phyloP scores from a whole-genome alignment of 2,113 vertebrate species.

The Xiphophorus maculatus region DNA sequence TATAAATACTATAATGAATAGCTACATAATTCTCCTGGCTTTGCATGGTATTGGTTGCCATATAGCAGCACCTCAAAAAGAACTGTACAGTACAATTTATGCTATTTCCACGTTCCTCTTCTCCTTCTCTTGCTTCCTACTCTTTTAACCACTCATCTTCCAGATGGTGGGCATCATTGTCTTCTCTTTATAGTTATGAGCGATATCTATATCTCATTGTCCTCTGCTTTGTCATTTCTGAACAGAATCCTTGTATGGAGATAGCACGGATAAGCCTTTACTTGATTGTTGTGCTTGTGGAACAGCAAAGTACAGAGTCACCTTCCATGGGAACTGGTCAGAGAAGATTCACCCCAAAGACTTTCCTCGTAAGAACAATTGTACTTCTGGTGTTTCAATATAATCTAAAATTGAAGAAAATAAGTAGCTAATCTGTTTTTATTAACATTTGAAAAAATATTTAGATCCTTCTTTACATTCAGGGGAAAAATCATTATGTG shows the following conservation, averaged over 20 bases:
- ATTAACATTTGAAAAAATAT: neutral
- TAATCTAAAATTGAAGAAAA: neutral
- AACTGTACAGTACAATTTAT: conserved; percentile 1
- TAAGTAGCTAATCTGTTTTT: neutral
- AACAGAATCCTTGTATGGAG: conserved; percentile 84
- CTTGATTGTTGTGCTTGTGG: conserved; percentile 95
- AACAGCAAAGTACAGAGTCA: conserved; percentile 96
- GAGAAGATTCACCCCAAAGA: conserved; percentile 97
- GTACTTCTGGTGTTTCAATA: neutral
- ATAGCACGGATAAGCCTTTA: conserved; percentile 86
- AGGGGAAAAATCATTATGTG: no score
- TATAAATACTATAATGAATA: conserved; percentile 35
- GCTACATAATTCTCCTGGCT: conserved; percentile 29
- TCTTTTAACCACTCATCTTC: conserved; percentile 26
- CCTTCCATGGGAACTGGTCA: conserved; percentile 98
- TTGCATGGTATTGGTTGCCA: conserved; percentile 56
- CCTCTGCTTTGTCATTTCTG: conserved; percentile 20
- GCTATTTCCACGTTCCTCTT: neutral
- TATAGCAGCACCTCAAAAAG: conserved; percentile 49
- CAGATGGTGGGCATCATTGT: conserved; percentile 19
- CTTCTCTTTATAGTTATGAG: conserved; percentile 30
- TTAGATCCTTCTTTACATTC: neutral
- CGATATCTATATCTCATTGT: conserved; percentile 24
- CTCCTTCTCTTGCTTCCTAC: neutral
- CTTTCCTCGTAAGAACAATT: conserved; percentile 89